Evolutionary conservation across 2,113 vertebrate species (phyloP), one percentile per base, ranked within the genome.

Genomic region (Monopterus albus): DNA sequence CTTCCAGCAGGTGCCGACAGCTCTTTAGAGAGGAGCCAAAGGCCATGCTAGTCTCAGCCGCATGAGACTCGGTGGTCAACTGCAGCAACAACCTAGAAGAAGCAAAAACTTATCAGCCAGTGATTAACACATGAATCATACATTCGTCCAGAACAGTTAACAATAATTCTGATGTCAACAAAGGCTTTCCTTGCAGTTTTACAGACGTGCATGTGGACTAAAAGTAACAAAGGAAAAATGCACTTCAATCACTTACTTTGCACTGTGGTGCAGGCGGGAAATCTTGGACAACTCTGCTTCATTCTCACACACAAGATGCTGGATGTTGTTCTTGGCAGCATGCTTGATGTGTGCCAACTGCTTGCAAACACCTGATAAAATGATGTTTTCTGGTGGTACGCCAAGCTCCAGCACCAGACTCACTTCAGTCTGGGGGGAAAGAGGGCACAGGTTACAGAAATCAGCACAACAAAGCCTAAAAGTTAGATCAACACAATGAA

Each of bases 21-120:
- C 94, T 95, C 93, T 99, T 99, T 90, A 98, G 91, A 20, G 96
- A 95, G 85, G 94, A 96, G 82, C 98, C 98, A 61, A 99, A 97
- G 79, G 94, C 92, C 96, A 99, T 94, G 92, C 93, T 96, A 85
- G 94, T 94, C 91, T 98, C 96, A 88, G 96, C 96, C 65, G 91
- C 93, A 29, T 94, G 95, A 64, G 95, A 94, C 89, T 97, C 95
- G 73, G 96, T 97, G 87, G 94, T 95, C 90, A 98, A 94, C 93
- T 96, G 96, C 88, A 99, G 93, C 92, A 99, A 94, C 92, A 99
- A 94, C 94, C 98, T 99, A 50, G 5, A 28, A 26, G 0, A 39
- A 2, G 56, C 1, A 39, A 36, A 21, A 49, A 12, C 5, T 31
- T 7, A 46, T 62, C n/a, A 79, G 17, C 9, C 29, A 45, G 11